phyloP scores from a whole-genome alignment of 2,113 vertebrate species.

The Lucifuga dentata region DNA sequence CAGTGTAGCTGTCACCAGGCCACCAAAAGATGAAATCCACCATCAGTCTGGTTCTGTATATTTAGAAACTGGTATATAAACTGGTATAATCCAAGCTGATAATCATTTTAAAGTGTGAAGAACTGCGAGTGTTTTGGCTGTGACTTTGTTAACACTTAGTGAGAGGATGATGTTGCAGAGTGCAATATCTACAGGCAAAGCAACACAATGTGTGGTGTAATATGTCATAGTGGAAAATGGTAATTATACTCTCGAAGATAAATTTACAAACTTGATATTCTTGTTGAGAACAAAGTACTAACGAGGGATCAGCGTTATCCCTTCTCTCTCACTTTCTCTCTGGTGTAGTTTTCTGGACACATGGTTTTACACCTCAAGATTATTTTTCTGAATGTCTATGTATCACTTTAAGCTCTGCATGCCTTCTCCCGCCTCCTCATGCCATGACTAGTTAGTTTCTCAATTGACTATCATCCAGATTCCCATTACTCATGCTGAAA shows the following conservation, averaged over 20 bases:
- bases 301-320: conserved; percentile 24
- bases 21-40: too few species aligned
- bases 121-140: conserved; percentile 28
- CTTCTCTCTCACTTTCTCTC: conserved; percentile 25
- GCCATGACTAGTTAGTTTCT: conserved; percentile 65
- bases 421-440: conserved; percentile 54
- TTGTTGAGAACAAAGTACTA: conserved; percentile 39
- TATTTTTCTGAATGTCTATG: conserved; percentile 61
- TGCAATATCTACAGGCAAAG: conserved; percentile 42
- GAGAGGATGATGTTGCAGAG: conserved; percentile 44
- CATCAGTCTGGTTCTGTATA: conserved; percentile 8
- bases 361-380: conserved; percentile 61
- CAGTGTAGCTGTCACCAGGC: conserved; percentile 17
- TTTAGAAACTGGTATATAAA: conserved; percentile 17
- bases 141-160: conserved; percentile 46
- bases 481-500: conserved; percentile 62
- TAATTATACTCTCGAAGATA: conserved; percentile 15
- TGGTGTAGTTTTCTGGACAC: conserved; percentile 9
- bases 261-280: conserved; percentile 31
- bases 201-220: conserved; percentile 33
- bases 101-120: conserved; percentile 59
- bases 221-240: conserved; percentile 44
- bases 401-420: conserved; percentile 57
- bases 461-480: conserved; percentile 57
- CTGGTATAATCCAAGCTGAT: conserved; percentile 47